These are phyloP conservation scores for Pipistrellus kuhlii DNA, from an alignment of 2,797 vertebrate genomes.

Conservation along the genomic window DNA sequence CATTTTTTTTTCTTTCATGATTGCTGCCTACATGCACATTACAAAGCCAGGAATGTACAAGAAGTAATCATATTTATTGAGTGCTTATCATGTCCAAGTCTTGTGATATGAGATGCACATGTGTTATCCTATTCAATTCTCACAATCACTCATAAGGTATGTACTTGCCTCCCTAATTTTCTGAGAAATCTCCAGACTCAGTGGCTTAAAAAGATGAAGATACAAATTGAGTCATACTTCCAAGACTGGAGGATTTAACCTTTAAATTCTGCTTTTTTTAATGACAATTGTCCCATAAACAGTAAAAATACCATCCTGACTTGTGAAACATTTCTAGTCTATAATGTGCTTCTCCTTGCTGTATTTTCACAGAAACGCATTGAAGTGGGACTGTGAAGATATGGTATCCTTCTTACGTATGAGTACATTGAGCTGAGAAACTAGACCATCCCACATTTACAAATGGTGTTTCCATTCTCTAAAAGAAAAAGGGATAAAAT, in stretches of 20 bases:
- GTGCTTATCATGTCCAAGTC: rapidly evolving
- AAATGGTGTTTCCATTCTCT: background rate
- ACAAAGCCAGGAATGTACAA: background rate
- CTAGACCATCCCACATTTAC: background rate
- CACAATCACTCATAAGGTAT: background rate
- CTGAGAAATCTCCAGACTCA: background rate
- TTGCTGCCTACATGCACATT: background rate
- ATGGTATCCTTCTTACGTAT: background rate
- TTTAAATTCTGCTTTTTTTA: background rate
- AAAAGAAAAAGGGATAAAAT: background rate
- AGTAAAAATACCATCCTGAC: background rate
- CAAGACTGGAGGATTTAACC: no score
- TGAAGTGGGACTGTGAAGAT: background rate
- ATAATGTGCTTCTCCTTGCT: background rate
- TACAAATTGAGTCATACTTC: background rate
- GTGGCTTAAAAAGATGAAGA: background rate
- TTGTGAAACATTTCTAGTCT: background rate
- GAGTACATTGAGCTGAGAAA: background rate
- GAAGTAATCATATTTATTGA: background rate
- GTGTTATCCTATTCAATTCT: background rate
- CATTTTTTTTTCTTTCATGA: background rate
- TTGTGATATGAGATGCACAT: background rate
- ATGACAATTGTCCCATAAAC: background rate
- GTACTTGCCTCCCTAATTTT: background rate
- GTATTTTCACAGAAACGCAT: background rate